These are phyloP conservation scores for Proctacanthus coquilletti DNA, from an alignment of 1,140 invertebrate species.

Conservation along the genomic window DNA sequence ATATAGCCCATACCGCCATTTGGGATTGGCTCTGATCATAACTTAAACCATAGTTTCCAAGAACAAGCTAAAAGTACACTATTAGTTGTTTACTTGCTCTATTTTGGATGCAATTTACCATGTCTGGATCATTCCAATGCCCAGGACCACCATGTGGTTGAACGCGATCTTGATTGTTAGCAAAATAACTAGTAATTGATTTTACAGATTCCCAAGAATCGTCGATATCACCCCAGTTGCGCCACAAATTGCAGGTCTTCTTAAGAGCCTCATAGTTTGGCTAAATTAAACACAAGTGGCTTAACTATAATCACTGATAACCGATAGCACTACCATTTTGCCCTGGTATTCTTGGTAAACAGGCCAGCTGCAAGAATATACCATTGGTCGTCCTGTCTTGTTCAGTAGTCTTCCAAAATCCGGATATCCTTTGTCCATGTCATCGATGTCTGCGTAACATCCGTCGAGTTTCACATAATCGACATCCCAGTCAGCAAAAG, in stretches of 20 bases:
- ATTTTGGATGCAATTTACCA: conserved; percentile 39
- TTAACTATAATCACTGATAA: background rate
- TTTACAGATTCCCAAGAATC: conserved; percentile 61
- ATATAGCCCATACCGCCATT: conserved; percentile 82
- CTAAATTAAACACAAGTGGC: conserved; percentile 37
- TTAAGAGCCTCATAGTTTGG: conserved; percentile 71
- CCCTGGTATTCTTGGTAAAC: conserved; percentile 76
- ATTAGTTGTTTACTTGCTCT: background rate
- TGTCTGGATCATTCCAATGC: conserved; percentile 86
- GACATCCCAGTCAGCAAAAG: conserved; percentile 76
- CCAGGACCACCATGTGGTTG: conserved; percentile 62
- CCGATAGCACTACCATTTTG: conserved; percentile 41
- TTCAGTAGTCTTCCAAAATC: conserved; percentile 58
- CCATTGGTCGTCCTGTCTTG: conserved; percentile 61
- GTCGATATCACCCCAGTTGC: conserved; percentile 78
- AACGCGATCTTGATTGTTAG: conserved; percentile 53
- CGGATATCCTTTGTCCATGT: conserved; percentile 47
- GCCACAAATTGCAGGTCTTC: conserved; percentile 75
- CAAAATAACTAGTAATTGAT: conserved; percentile 65
- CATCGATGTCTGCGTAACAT: conserved; percentile 51
- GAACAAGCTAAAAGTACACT: conserved; percentile 44
- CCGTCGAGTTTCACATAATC: conserved; percentile 85
- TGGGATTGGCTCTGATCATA: conserved; percentile 68
- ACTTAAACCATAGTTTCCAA: conserved; percentile 77
- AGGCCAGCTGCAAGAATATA: conserved; percentile 84